Conservation (phyloP, 2,888 invertebrate species). For the Cheilosia vernalis region DNA sequence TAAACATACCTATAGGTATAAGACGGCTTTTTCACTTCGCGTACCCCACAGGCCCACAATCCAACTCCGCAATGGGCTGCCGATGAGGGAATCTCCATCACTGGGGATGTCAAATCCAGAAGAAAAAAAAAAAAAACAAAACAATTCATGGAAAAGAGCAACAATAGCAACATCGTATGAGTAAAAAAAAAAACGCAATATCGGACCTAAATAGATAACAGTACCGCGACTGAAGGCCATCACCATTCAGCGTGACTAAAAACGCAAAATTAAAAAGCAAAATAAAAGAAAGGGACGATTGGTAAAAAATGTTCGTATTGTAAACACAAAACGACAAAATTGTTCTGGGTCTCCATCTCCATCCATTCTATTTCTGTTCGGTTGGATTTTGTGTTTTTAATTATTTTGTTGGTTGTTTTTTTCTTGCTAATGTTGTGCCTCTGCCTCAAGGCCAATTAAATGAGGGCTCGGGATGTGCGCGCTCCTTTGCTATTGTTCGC, state of each 20-base stretch:
- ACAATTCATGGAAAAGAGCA: background rate
- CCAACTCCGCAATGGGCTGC: no score
- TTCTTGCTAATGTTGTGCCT: slow-evolving; percentile 4
- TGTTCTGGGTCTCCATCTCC: slow-evolving; percentile 22
- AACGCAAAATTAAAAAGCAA: slow-evolving; percentile 11
- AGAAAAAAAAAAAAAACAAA: slow-evolving; percentile 4
- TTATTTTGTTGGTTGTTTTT: slow-evolving; percentile 16
- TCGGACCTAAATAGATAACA: slow-evolving; percentile 56
- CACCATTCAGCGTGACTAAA: slow-evolving; percentile 44
- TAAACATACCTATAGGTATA: slow-evolving; percentile 6
- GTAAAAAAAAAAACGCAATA: slow-evolving; percentile 31
- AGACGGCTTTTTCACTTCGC: no score
- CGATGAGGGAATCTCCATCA: slow-evolving; percentile 9
- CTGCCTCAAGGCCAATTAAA: slow-evolving; percentile 72
- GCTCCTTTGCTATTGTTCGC: slow-evolving; percentile 58
- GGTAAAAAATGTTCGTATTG: background rate
- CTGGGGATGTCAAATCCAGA: background rate
- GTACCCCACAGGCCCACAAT: no score
- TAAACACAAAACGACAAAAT: slow-evolving; percentile 7
- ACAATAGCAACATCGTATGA: slow-evolving; percentile 1
- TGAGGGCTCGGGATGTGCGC: slow-evolving; percentile 51
- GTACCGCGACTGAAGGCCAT: slow-evolving; percentile 48
- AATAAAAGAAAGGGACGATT: background rate
- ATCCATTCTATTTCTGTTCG: slow-evolving; percentile 39
- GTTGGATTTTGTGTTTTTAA: slow-evolving; percentile 38